Evolutionary conservation across 2,888 invertebrate genomes (phyloP), one percentile per base, ranked within the genome.

Genomic region (Eristalis tenax): DNA sequence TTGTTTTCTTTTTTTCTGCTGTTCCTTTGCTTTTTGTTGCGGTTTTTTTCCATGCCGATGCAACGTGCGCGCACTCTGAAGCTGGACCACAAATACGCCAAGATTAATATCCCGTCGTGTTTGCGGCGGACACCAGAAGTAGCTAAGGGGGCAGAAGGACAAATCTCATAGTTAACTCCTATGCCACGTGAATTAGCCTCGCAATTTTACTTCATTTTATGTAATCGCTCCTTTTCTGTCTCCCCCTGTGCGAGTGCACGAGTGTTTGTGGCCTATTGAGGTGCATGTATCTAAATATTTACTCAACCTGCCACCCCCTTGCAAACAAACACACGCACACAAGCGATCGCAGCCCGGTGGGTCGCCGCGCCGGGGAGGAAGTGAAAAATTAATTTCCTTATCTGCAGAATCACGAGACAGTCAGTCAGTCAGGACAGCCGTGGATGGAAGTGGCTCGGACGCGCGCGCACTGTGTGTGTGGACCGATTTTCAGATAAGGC

Each of bases 401-500:
- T 87, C 87, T 66, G 73, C 59, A 69, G 76, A 71, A 87, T 87
- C 87, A 32, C 73, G 50, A 83, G 86, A 79, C 88, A 79, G 83
- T 80, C 88, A 80, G 83, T 86, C 86, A 86, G 83, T 83, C 50
- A 8, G 8, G 50, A 50, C 88, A 79, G 76, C 40, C 56, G 40
- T 65, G 38, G 23, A 15, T 28, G 18, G 50, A 63, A 11, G 74
- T 23, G 75, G 65, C 77, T 64, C 73, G 65, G 74, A 22, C 56
- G 57, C 76, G 64, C 66, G 64, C 56, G 10, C 64, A 5, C 32
- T 32, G 6, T 10, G 69, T 66, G 77, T 74, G 78, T 76, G 79
- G 83, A 83, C 83, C 81, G 86, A 89, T 89, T 86, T 69, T 68
- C 81, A 88, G 86, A 87, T 88, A 75, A 88, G 82, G 71, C 83